phyloP scores from a whole-genome alignment of 35 echinoderm and acorn worm species.

The Amphiura filiformis region DNA sequence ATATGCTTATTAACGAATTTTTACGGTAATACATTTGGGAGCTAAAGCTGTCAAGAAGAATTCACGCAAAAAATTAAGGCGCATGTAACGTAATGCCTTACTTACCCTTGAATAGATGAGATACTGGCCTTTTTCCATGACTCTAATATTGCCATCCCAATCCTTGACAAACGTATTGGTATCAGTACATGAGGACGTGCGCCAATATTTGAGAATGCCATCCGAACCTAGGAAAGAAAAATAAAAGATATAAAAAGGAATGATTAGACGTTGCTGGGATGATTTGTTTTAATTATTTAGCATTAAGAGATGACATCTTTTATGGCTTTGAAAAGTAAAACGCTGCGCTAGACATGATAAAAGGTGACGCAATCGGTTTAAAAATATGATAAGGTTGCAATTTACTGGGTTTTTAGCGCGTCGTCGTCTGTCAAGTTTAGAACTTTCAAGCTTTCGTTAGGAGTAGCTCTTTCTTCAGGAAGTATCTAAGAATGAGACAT shows the following conservation, averaged over 20 bases:
- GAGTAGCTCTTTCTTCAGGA: too few relatives aligned
- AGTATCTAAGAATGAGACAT: too few relatives aligned
- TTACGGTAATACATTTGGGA: too few relatives aligned
- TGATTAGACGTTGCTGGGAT: background rate
- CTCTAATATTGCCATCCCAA: conserved; percentile 14
- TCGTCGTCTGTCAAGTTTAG: too few relatives aligned
- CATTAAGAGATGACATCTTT: background rate
- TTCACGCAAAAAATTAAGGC: too few relatives aligned
- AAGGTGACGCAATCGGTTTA: background rate
- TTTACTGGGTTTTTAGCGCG: too few relatives aligned
- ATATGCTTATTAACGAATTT: too few relatives aligned
- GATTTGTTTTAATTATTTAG: background rate
- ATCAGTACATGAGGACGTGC: background rate
- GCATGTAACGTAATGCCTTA: background rate
- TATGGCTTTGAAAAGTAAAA: background rate
- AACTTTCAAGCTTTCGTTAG: too few relatives aligned
- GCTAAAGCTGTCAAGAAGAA: too few relatives aligned
- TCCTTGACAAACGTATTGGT: background rate
- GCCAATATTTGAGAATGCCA: background rate
- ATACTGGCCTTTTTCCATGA: conserved; percentile 25
- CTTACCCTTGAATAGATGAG: conserved; percentile 31
- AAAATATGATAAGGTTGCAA: too few relatives aligned
- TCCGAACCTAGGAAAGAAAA: background rate
- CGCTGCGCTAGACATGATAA: background rate
- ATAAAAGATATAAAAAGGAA: background rate